Conservation (phyloP, 1,140 invertebrate species). For the Leptinotarsa defecta region DNA sequence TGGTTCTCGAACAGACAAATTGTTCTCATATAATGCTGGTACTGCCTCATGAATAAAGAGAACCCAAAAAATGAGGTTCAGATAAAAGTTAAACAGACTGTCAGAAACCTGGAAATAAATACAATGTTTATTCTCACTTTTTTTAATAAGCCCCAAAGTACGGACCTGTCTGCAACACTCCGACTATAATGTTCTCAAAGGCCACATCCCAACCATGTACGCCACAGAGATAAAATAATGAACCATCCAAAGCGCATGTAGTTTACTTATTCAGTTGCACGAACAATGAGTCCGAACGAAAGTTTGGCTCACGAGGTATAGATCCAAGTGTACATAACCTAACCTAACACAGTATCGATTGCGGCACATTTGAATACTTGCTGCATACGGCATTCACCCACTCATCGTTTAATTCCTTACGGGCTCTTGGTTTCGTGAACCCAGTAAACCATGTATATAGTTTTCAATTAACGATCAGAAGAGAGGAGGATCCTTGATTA, state of each 20-base stretch:
- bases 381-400: background rate
- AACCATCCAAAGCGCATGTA: background rate
- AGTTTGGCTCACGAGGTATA: constrained; percentile 7
- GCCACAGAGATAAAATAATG: background rate
- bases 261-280: background rate
- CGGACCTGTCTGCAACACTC: background rate
- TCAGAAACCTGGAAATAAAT: too few relatives aligned
- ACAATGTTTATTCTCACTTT: too few relatives aligned
- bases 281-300: background rate
- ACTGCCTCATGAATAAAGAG: too few relatives aligned
- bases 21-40: too few relatives aligned
- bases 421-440: too few relatives aligned
- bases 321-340: background rate
- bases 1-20: too few relatives aligned
- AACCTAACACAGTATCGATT: background rate
- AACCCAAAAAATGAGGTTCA: too few relatives aligned
- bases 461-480: too few relatives aligned
- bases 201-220: background rate
- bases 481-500: too few relatives aligned
- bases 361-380: background rate
- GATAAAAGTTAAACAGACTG: too few relatives aligned
- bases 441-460: too few relatives aligned
- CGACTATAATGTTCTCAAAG: background rate
- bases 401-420: background rate
- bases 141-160: background rate